Evolutionary conservation across 1,140 invertebrate genomes (phyloP).

Genomic region (Cydia amplana): DNA sequence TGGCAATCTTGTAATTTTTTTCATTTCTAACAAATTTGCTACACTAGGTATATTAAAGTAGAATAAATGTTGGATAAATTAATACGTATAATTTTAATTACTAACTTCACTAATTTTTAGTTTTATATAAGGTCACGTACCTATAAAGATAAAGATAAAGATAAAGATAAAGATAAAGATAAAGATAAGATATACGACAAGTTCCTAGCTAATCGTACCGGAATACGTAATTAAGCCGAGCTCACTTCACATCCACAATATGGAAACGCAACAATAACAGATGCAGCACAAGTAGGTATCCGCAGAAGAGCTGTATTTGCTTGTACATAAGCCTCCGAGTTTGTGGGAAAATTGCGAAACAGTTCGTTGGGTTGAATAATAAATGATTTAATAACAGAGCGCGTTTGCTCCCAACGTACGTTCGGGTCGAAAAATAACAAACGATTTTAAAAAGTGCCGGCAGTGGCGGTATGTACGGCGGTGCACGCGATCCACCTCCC

Average conservation of each 20-base stretch:
- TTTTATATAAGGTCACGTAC: no score
- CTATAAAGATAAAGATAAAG: no score
- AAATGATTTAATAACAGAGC: conserved; percentile 78
- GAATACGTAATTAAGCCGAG: conserved; percentile 20
- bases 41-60: no score
- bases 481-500: conserved; percentile 46
- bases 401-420: conserved; percentile 67
- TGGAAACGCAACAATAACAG: conserved; percentile 26
- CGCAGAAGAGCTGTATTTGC: conserved; percentile 33
- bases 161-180: no score
- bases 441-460: conserved; percentile 69
- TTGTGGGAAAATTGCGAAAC: conserved; percentile 76
- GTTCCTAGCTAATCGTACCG: background rate
- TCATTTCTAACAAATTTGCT: no score
- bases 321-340: conserved; percentile 37
- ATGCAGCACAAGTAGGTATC: conserved; percentile 23
- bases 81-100: no score
- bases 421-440: conserved; percentile 74
- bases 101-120: no score
- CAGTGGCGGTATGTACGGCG: conserved; percentile 48
- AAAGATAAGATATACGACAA: no score
- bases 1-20: no score
- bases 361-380: conserved; percentile 76
- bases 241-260: conserved; percentile 20
- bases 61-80: no score